Percentiles rank a stretch among this genome's conserved stretches.
Conservation (phyloP, 2,797 vertebrate genomes). For the Halcyon badia region DNA sequence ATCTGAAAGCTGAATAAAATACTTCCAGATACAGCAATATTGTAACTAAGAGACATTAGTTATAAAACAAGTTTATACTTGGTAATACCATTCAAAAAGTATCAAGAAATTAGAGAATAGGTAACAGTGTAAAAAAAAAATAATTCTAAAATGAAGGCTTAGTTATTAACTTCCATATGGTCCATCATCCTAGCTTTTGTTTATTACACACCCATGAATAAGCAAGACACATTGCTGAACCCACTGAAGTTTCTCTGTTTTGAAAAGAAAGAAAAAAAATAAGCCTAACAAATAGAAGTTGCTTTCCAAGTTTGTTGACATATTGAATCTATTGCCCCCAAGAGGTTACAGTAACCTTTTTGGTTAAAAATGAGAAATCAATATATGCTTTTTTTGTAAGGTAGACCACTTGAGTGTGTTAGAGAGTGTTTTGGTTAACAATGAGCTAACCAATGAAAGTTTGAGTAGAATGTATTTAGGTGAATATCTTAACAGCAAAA, state of each 20-base stretch:
- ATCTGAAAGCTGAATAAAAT: neutral
- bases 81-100: neutral
- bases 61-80: neutral
- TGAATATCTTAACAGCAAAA: neutral
- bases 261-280: neutral
- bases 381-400: neutral
- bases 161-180: neutral
- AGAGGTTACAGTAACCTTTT: neutral
- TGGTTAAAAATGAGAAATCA: neutral
- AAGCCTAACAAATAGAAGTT: neutral
- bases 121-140: neutral
- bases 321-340: neutral
- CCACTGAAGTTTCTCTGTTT: neutral
- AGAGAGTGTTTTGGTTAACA: neutral
- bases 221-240: neutral
- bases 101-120: neutral
- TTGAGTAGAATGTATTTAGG: fast-evolving
- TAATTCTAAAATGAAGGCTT: neutral
- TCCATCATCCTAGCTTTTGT: neutral
- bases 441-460: neutral
- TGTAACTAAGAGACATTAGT: neutral
- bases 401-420: neutral
- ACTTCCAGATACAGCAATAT: neutral
- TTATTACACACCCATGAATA: neutral
- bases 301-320: neutral